Base-by-base conservation (phyloP, 2,797 vertebrate genomes). In the Phrynocephalus vlangalii region DNA sequence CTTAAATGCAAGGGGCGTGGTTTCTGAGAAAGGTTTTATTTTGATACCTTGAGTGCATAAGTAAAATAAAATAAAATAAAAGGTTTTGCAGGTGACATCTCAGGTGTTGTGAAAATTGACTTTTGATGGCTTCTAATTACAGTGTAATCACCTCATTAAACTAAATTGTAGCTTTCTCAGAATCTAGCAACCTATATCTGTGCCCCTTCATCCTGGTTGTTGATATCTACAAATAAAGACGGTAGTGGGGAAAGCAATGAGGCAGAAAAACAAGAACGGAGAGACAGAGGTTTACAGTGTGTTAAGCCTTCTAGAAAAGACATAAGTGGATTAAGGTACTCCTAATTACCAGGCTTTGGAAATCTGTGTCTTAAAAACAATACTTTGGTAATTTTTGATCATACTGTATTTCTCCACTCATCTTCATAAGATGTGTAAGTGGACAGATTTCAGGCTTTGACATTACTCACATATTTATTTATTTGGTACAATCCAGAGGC, bases 261-360 rank as follows among this genome's bases (percentile, higher is more conserved):
- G 86, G 2, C 20, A 30, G 82, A 87, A 93, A 60, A 70, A 22
- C 70, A 87, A 88, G 78, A 76, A 18, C 78, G 18, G 50, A 20
- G 33, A 48, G 86, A 95, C 90, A 84, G 72, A 48, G 79, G 44
- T 66, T 90, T 91, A 72, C 24, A 3, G 0, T 60, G 72, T n/a
- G 10, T 28, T 91, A 89, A 89, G 82, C 86, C 83, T 93, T 83
- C 77, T 66, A 90, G 83, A 83, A 87, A 30, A 28, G 26, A 28
- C 50, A 30, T 33, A 60, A 90, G 71, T 89, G 76, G 89, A 94
- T 95, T 92, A 94, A 92, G 86, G 83, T 30, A 44, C 28, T 91
- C 89, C 26, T 95, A 93, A 94, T 96, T 95, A 83, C 89, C 87
- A 88, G 83, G 87, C 8, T 81, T 79, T 93, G 92, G 91, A 95